phyloP scores from a whole-genome alignment of 2,113 vertebrate genomes.

The Tragulus kanchil region DNA sequence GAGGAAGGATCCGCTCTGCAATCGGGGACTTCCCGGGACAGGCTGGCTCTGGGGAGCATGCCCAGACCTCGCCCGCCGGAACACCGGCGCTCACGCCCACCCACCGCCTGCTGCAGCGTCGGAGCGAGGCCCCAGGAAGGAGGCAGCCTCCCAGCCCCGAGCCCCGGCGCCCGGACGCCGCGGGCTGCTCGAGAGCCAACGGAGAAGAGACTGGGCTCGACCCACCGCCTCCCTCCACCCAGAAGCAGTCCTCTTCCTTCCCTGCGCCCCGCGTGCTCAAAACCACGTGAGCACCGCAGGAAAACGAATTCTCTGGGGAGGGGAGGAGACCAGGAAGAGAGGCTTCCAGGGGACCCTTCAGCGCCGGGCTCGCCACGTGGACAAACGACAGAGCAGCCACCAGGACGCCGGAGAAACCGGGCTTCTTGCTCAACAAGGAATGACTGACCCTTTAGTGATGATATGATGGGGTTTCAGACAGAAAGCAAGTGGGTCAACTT shows the following conservation, averaged over 20 bases:
- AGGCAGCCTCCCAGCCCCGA: accelerated
- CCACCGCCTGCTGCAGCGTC: not conserved
- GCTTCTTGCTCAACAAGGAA: not conserved
- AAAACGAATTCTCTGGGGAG: not conserved
- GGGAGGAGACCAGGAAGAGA: not conserved
- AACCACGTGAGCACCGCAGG: not conserved
- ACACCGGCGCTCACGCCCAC: accelerated
- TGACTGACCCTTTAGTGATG: accelerated
- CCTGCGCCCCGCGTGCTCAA: not conserved
- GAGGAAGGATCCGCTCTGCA: not conserved
- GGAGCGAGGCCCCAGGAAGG: accelerated
- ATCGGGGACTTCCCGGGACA: not conserved
- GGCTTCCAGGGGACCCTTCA: not conserved
- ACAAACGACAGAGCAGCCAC: not conserved
- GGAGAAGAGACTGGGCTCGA: not conserved
- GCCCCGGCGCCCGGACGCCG: not conserved
- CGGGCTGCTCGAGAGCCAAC: accelerated
- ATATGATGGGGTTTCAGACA: accelerated
- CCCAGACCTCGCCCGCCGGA: not conserved
- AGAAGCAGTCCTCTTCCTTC: not conserved
- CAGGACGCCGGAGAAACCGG: accelerated
- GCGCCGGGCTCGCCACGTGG: not conserved
- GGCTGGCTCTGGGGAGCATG: accelerated
- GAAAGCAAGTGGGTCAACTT: not conserved
- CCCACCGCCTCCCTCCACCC: not conserved